These are phyloP conservation scores for Conops quadrifasciatus DNA, from an alignment of 2,888 invertebrate species.

Conservation along the genomic window DNA sequence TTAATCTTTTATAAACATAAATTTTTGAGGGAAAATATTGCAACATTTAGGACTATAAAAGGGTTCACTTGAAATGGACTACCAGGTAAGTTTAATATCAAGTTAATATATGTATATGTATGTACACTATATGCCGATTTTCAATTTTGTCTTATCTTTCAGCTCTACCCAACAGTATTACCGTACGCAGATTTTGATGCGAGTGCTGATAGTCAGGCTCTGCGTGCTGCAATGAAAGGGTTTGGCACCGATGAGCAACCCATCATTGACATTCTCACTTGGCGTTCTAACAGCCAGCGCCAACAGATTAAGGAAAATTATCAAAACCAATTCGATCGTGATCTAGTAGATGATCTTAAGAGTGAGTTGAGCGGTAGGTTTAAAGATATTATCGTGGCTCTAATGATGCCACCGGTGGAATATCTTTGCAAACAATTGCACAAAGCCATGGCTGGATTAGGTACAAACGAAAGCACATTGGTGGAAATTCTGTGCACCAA, in stretches of 20 bases:
- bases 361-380: constrained; percentile 78
- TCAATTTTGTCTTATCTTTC: neutral
- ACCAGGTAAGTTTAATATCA: too few relatives aligned
- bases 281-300: constrained; percentile 75
- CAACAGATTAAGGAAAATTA: constrained; percentile 74
- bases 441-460: constrained; percentile 77
- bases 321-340: constrained; percentile 69
- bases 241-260: constrained; percentile 61
- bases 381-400: constrained; percentile 75
- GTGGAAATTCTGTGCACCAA: constrained; percentile 79
- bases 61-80: too few relatives aligned
- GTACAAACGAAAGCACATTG: constrained; percentile 77
- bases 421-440: constrained; percentile 78
- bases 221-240: constrained; percentile 54
- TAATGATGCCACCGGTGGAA: constrained; percentile 74
- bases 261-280: constrained; percentile 76
- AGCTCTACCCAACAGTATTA: constrained; percentile 68
- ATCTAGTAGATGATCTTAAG: constrained; percentile 74
- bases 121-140: too few relatives aligned
- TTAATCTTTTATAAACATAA: too few relatives aligned
- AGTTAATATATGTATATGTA: too few relatives aligned
- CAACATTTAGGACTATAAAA: too few relatives aligned
- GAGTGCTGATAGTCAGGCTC: constrained; percentile 70
- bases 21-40: too few relatives aligned
- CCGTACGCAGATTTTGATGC: constrained; percentile 71